Evolutionary conservation across 2,113 vertebrate species (phyloP), one percentile per base, ranked within the genome.

Genomic region (Stigmatopora argus): DNA sequence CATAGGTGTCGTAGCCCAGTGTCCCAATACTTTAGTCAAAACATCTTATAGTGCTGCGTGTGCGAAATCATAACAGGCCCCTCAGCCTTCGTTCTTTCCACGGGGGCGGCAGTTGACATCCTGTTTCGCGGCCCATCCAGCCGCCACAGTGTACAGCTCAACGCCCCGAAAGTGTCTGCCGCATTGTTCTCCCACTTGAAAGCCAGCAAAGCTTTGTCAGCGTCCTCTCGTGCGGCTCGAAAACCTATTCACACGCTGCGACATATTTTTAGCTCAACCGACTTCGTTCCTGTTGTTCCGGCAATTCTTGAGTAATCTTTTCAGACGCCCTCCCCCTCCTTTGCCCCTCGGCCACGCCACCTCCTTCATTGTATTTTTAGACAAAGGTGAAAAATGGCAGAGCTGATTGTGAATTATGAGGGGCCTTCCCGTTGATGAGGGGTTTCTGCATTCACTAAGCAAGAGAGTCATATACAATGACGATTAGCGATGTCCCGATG

Each of bases 241-340:
- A 88, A 89, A 88, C 86, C 87, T 87, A 86, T 89, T 89, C 85
- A 89, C 88, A 90, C 87, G 85, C 83, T 78, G 85, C 19, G 74
- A 56, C 14, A 35, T 89, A 90, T 90, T 90, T 90, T 89, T 89
- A 90, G 86, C 77, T 49, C 41, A 46, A 70, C 77, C 79, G 71
- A 84, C 70, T 81, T 76, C 56, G 70, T 66, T 86, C 80, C 81
- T 86, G 72, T 82, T 86, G 86, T 90, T 91, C 90, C 89, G 89
- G 75, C 78, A 78, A 90, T 91, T 91, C 86, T 89, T 89, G 82
- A 85, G 83, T 85, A 88, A 84, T 89, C 81, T 85, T 81, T 81
- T 82, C 73, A 80, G 85, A 71, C 83, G 60, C 77, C 69, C 72
- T 69, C 19, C 49, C 0, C 49, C n/a, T 51, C 49, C 48, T 18